phyloP scores from a whole-genome alignment of 2,113 vertebrate species.

The Elgaria multicarinata region DNA sequence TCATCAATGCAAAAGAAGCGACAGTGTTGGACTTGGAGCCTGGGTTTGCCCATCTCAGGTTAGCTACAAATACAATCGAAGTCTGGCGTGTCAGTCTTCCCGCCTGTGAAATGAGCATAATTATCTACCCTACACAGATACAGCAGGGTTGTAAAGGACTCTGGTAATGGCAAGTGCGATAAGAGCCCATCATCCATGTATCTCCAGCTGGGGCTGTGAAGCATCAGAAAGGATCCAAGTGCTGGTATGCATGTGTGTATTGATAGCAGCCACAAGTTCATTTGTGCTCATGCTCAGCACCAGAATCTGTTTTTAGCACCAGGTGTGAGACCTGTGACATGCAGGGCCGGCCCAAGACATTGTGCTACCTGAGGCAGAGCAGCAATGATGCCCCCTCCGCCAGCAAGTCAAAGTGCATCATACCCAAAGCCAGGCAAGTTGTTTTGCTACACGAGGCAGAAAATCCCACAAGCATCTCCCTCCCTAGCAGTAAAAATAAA shows the following conservation, averaged over 20 bases:
- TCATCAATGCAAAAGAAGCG: slow-evolving; percentile 13
- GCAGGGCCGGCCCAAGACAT: background rate
- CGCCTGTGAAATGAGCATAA: background rate
- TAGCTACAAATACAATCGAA: background rate
- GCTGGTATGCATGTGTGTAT: background rate
- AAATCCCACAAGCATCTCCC: no score
- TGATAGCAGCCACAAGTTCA: background rate
- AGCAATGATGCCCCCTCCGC: no score
- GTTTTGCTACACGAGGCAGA: no score
- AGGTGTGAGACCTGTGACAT: no score
- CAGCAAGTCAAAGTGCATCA: no score
- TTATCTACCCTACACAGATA: background rate
- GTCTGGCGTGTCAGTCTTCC: background rate
- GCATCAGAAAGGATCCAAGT: slow-evolving; percentile 66
- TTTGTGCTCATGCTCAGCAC: background rate
- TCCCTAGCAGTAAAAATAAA: no score
- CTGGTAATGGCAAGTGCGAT: background rate
- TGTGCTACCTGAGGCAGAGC: no score
- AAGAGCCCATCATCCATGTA: background rate
- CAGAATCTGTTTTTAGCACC: background rate
- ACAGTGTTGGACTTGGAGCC: background rate
- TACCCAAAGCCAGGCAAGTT: no score
- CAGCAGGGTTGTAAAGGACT: background rate
- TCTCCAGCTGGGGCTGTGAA: slow-evolving; percentile 66
- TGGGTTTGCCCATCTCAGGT: background rate